Evolutionary conservation across 2,888 invertebrate genomes (phyloP), one percentile per base, ranked within the genome.

Genomic region (Alsophila aescularia): DNA sequence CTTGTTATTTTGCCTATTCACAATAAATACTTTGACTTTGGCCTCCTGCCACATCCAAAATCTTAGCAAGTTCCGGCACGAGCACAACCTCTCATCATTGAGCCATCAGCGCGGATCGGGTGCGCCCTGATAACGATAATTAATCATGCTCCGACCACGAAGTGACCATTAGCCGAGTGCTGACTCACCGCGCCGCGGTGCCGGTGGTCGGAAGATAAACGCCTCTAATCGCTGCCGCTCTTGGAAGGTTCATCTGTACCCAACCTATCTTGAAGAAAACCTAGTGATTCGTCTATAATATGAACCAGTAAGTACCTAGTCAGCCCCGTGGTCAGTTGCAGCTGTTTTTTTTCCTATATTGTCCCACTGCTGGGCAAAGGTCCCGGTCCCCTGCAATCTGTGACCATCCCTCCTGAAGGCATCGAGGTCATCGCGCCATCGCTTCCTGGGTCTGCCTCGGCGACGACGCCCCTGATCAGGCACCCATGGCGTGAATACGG

Each of bases 111-210:
- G 56, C 62, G 65, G 75, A 66, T 70, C 71, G 77, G 77, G 70
- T 70, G 77, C 70, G 76, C 64, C 70, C 72, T 80, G 90, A 90
- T 90, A 89, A 85, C 77, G 73, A 76, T 81, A 82, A 90, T 90
- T 87, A 90, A 90, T 90, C 90, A 90, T 82, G 67, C 68, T 64
- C 70, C 73, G 73, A 34, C 52, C 69, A 64, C 76, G 72, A 81
- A 81, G 79, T 90, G 90, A 89, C 89, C 90, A 90, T 88, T 88
- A 88, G 84, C 69, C 64, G 52, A 58, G 60, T 74, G 89, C 90
- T 89, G 90, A 89, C 66, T 90, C 90, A 90, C 63, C 70, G 54
- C 56, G 40, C 71, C 66, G 72, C 73, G 85, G 85, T 83, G 84
- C 72, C 73, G 85, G 85, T 83, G 84, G 85, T 80, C 86, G 81